These are phyloP conservation scores for Augochlorella aurata DNA, from an alignment of 2,888 invertebrate genomes.

Conservation along the genomic window DNA sequence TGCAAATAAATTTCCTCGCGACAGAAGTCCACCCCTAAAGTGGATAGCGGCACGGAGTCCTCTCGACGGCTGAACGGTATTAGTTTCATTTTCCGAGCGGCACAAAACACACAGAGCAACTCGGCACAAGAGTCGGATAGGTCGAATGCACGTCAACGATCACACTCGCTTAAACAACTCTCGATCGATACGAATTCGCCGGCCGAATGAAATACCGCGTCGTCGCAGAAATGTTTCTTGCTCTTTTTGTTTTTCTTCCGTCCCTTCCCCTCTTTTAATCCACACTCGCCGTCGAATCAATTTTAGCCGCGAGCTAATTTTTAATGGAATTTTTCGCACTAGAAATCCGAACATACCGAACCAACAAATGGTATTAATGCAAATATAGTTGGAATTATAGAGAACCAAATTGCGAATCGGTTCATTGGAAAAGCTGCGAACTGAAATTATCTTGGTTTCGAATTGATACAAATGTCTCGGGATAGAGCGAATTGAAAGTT, in stretches of 20 bases:
- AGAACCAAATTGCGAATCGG: too few relatives aligned
- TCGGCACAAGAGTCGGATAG: conserved; percentile 56
- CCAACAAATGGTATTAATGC: neutral
- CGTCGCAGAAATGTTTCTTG: neutral
- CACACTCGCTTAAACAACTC: neutral
- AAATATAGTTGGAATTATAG: too few relatives aligned
- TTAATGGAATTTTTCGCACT: neutral
- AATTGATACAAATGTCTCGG: too few relatives aligned
- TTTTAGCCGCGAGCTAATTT: neutral
- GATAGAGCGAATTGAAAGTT: too few relatives aligned
- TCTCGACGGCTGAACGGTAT: conserved; percentile 47
- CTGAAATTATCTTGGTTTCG: too few relatives aligned
- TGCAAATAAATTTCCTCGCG: conserved; percentile 50
- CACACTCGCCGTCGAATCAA: neutral
- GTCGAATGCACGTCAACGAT: conserved; percentile 26
- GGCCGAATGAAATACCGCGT: neutral
- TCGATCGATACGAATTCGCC: neutral
- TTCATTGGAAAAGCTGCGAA: too few relatives aligned
- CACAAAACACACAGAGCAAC: conserved; percentile 60
- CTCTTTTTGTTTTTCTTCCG: neutral
- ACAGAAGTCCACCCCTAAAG: conserved; percentile 25
- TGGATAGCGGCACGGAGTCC: conserved; percentile 29
- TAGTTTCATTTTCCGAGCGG: conserved; percentile 65
- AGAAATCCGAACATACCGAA: neutral
- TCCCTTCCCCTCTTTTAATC: too few relatives aligned